These are phyloP conservation scores for Clarias platycephalus DNA, from an alignment of 2,797 vertebrate species.

Conservation along the genomic window DNA sequence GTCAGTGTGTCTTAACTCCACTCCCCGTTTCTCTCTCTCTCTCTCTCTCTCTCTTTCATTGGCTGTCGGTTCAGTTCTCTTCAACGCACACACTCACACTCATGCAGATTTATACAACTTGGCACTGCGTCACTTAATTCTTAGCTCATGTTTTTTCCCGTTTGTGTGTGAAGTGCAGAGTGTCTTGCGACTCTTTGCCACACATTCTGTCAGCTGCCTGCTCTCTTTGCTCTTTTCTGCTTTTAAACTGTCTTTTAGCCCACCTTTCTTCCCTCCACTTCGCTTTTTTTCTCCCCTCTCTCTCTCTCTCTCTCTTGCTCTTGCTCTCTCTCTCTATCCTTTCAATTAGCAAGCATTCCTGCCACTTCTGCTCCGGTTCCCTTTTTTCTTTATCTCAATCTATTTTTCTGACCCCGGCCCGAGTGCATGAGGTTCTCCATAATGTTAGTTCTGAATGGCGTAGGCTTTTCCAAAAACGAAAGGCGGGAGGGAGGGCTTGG, in stretches of 20 bases:
- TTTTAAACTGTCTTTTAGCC: conserved; percentile 59
- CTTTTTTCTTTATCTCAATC: conserved; percentile 54
- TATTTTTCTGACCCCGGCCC: conserved; percentile 64
- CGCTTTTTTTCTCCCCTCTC: conserved; percentile 14
- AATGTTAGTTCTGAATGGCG: conserved; percentile 60
- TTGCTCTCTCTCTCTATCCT: conserved; percentile 33
- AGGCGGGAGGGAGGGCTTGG: conserved; percentile 22
- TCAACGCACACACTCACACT: conserved; percentile 45
- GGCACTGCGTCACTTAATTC: conserved; percentile 46
- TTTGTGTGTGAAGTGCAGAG: conserved; percentile 37
- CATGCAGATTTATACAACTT: conserved; percentile 38
- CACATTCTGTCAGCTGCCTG: conserved; percentile 51
- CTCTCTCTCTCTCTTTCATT: conserved; percentile 31
- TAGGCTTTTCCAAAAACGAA: conserved; percentile 51
- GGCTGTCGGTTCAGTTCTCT: conserved; percentile 64
- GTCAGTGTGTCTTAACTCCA: conserved; percentile 66
- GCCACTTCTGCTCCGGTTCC: conserved; percentile 60
- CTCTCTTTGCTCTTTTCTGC: conserved; percentile 55
- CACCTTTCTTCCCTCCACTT: conserved; percentile 50
- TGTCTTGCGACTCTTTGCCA: conserved; percentile 41
- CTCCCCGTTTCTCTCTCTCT: conserved; percentile 23
- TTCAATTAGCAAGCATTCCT: conserved; percentile 57
- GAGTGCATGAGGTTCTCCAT: conserved; percentile 55
- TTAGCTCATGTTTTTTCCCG: conserved; percentile 38
- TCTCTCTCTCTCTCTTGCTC: conserved; percentile 26